These are phyloP conservation scores for Philhelius pedissequus DNA, from an alignment of 2,888 invertebrate species.

Conservation along the genomic window DNA sequence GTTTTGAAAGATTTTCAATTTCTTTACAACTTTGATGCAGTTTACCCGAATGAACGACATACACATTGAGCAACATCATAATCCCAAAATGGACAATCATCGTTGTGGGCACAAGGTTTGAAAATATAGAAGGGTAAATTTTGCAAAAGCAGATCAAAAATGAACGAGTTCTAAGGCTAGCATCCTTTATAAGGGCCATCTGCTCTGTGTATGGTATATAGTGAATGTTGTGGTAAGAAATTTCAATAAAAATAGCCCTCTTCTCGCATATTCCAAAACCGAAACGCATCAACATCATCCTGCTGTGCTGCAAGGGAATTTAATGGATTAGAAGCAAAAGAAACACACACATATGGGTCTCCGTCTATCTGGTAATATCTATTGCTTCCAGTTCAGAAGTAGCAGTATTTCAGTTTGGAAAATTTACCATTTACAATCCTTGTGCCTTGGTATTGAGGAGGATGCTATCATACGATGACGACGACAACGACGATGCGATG, in stretches of 20 bases:
- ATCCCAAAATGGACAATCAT: conserved; percentile 56
- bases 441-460: background rate
- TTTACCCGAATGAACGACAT: conserved; percentile 3
- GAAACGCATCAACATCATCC: conserved; percentile 1
- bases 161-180: background rate
- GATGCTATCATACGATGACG: background rate
- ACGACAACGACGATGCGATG: background rate
- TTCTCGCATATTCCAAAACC: conserved; percentile 17
- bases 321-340: conserved; percentile 56
- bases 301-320: conserved; percentile 38
- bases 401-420: background rate
- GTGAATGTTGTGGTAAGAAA: conserved; percentile 51
- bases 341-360: conserved; percentile 43
- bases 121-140: background rate
- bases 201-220: too few relatives aligned
- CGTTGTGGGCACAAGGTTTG: conserved; percentile 9
- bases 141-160: conserved; percentile 5
- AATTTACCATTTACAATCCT: background rate
- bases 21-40: conserved; percentile 40
- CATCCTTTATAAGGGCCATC: conserved; percentile 29
- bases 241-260: conserved; percentile 25
- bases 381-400: conserved; percentile 2
- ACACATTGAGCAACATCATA: conserved; percentile 57
- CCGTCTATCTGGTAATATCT: conserved; percentile 56
- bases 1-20: conserved; percentile 34